Conservation (phyloP, 1,140 invertebrate genomes). For the Pogonus chalceus region DNA sequence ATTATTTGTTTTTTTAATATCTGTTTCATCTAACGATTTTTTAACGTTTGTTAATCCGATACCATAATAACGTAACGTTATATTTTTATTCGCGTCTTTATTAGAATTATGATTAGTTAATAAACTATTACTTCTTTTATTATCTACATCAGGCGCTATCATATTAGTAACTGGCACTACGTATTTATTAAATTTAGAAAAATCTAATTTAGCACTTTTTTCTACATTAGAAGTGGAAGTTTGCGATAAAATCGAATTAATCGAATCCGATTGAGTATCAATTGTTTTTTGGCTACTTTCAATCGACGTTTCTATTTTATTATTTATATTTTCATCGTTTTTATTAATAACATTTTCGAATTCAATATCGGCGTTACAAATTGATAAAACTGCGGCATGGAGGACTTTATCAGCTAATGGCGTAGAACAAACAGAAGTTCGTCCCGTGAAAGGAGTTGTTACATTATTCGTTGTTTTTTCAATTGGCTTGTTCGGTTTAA, state of each 20-base stretch:
- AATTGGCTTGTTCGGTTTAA: conserved; percentile 11
- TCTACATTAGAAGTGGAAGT: background rate
- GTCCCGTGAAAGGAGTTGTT: conserved; percentile 41
- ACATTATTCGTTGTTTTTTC: conserved; percentile 10
- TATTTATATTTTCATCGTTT: background rate
- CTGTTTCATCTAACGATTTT: background rate
- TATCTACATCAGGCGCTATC: background rate
- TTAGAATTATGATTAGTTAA: background rate
- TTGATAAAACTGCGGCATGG: conserved; percentile 58
- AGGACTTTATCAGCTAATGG: conserved; percentile 63
- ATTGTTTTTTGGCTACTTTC: background rate
- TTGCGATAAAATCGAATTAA: conserved; percentile 12
- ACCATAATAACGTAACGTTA: conserved; percentile 33
- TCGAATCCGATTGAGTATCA: background rate
- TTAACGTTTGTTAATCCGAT: conserved; percentile 35
- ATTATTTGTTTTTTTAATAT: conserved; percentile 24
- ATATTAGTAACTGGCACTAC: background rate
- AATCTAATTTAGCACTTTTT: background rate
- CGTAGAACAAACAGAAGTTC: conserved; percentile 61
- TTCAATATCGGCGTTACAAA: conserved; percentile 43
- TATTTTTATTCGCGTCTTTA: conserved; percentile 15
- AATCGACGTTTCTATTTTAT: background rate
- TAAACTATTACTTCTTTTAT: background rate
- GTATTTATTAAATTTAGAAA: background rate
- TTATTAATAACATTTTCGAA: conserved; percentile 21